Evolutionary conservation across 2,888 invertebrate genomes (phyloP), one percentile per base, ranked within the genome.

Genomic region (Laspeyria flexula): DNA sequence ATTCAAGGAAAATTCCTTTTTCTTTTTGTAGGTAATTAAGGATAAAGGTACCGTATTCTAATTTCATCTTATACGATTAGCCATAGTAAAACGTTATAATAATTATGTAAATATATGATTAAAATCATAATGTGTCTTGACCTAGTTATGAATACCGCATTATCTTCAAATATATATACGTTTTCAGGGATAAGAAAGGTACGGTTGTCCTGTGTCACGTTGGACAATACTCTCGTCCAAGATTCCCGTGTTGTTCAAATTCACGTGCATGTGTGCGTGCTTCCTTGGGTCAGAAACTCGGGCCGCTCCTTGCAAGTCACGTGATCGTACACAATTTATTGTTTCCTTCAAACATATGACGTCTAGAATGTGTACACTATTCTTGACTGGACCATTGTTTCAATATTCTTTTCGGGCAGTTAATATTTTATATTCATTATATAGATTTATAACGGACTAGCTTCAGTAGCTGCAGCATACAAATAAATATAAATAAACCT

Each of bases 1-100:
- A 42, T 47, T 61, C 44, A 50, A 50, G 25, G 33, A 44, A 55
- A 55, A 39, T 60, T 46, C 18, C 47, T 39, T 27, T n/a, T 21
- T n/a, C 21, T 25, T 31, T 42, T 35, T 35, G 18, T 35, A 15
- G 16, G 27, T 27, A 16, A 10, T 9, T 5, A 11, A 35, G 10
- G 34, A 18, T 18, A 3, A 18, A 18, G 5, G 18, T 18, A 18
- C 18, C 18, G 27, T 43, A 35, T 35, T 43, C 27, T 10, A 27
- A 34, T 43, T 25, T 25, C 33, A 43, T n/a, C 34, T 43, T 43
- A 15, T 34, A 11, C 13, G 18, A 18, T 18, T 18, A 18, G 18
- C 5, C 18, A 18, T 3, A 18, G 18, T 18, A 18, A 18, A 18
- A 18, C 2, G 2, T 18, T 18, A 3, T 5, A 18, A n/a, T n/a